Conservation (phyloP, 2,888 invertebrate genomes). For the Amblyteles armatorius region DNA sequence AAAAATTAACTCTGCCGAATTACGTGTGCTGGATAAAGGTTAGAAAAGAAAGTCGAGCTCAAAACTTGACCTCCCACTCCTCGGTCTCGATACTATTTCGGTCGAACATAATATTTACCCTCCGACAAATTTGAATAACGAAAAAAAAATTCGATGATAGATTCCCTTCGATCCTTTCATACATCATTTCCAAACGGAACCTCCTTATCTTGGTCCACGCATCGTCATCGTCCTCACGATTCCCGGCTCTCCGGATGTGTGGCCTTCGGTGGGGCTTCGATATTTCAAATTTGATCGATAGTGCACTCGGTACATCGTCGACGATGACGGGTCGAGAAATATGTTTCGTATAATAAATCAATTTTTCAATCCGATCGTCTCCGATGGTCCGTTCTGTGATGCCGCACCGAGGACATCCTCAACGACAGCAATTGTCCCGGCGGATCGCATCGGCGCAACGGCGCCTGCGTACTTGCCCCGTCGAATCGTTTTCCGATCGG, state of each 20-base stretch:
- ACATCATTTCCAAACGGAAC: neutral
- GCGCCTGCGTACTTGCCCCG: slow-evolving; percentile 7
- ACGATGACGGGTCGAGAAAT: slow-evolving; percentile 39
- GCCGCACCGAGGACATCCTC: slow-evolving; percentile 32
- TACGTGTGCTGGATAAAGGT: no score
- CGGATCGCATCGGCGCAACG: neutral
- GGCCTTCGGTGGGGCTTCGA: neutral
- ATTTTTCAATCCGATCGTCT: slow-evolving; percentile 26
- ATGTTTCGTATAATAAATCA: slow-evolving; percentile 60
- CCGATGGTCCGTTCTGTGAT: slow-evolving; percentile 5
- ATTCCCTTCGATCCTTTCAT: neutral
- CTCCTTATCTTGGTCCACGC: neutral
- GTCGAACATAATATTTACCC: neutral
- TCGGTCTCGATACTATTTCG: neutral
- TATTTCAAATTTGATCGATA: neutral
- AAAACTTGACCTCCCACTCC: neutral
- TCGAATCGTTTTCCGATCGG: slow-evolving; percentile 70
- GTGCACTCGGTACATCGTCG: neutral
- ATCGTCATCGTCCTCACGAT: neutral
- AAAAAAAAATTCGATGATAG: neutral
- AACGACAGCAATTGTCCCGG: slow-evolving; percentile 10
- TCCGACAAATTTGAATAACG: neutral
- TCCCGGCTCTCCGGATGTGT: neutral
- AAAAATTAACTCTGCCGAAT: no score
- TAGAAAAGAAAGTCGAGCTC: no score